Evolutionary conservation across 2,797 vertebrate genomes (phyloP), one percentile per base, ranked within the genome.

Genomic region (Betta splendens): DNA sequence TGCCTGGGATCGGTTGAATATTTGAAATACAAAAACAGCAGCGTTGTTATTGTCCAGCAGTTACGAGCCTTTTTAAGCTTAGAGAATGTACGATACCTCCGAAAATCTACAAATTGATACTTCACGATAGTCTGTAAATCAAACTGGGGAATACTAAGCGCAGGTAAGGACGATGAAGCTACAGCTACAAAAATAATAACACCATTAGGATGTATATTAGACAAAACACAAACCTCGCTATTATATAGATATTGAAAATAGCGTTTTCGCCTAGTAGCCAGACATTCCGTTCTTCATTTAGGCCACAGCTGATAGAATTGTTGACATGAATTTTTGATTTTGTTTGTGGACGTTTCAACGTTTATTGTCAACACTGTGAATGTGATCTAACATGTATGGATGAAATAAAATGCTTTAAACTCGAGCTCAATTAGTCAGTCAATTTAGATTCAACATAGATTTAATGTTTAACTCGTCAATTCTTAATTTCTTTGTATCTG

Each of bases 1-100:
- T 69, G 63, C 79, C 77, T 75, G 80, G 85, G 76, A 85, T 92
- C 91, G 90, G 92, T 92, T 93, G 89, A 85, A 80, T 64, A 81
- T 87, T 91, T 92, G 42, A 84, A 89, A 72, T 37, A 21, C 10
- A 66, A 64, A 29, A 72, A 85, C 39, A 77, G 36, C 56, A 44
- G 26, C 4, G 18, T 32, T 13, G 2, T 17, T 21, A 32, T 20
- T 5, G 2, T 22, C 18, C 3, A 7, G 9, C 10, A 36, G 20
- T 17, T n/a, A 5, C 0, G 17, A 15, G 3, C 10, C 18, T 21
- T 7, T 9, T 2, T 6, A 15, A n/a, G 31, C 4, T 35, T 9
- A 16, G 2, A 3, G 3, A 29, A 2, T 15, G 33, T 13, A 1
- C 11, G 39, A 11, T 3, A 9, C n/a, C 31, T 1, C 5, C 22